Evolutionary conservation across 2,113 vertebrate genomes (phyloP).

Genomic region (Mola mola): DNA sequence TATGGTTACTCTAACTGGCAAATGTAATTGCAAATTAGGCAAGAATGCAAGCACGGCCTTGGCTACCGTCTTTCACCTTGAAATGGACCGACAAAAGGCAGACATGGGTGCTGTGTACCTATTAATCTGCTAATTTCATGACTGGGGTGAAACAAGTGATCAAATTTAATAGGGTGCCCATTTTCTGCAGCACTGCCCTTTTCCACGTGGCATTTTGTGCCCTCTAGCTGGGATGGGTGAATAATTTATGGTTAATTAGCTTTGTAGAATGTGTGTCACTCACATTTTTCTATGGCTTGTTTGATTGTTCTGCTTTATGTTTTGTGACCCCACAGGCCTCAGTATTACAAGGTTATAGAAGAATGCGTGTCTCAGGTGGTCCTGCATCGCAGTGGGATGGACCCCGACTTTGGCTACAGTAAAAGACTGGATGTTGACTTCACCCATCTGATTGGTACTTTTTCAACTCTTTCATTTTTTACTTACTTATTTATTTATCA

Average conservation of each 20-base stretch:
- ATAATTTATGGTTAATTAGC: conserved; percentile 75
- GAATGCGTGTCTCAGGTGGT: conserved; percentile 95
- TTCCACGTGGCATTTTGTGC: conserved; percentile 74
- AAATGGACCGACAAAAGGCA: conserved; percentile 68
- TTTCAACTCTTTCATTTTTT: neutral
- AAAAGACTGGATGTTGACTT: conserved; percentile 93
- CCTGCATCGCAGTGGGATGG: conserved; percentile 91
- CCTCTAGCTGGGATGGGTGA: conserved; percentile 69
- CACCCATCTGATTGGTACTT: conserved; percentile 90
- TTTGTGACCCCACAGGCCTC: conserved; percentile 83
- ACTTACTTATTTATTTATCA: neutral
- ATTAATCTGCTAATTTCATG: conserved; percentile 78
- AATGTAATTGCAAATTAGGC: conserved; percentile 82
- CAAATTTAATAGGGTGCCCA: conserved; percentile 69
- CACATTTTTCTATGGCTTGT: conserved; percentile 49
- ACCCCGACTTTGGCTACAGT: conserved; percentile 94
- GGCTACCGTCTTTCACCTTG: conserved; percentile 78
- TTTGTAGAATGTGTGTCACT: conserved; percentile 67
- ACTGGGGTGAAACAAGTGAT: conserved; percentile 72
- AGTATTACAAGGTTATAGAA: conserved; percentile 98
- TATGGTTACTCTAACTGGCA: conserved; percentile 80
- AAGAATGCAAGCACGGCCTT: conserved; percentile 54
- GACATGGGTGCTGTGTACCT: conserved; percentile 34
- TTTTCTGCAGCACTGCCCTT: conserved; percentile 58
- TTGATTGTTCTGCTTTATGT: conserved; percentile 65